Evolutionary conservation across 2,888 invertebrate species (phyloP), one percentile per base, ranked within the genome.

Genomic region (Shargacucullia verbasci): DNA sequence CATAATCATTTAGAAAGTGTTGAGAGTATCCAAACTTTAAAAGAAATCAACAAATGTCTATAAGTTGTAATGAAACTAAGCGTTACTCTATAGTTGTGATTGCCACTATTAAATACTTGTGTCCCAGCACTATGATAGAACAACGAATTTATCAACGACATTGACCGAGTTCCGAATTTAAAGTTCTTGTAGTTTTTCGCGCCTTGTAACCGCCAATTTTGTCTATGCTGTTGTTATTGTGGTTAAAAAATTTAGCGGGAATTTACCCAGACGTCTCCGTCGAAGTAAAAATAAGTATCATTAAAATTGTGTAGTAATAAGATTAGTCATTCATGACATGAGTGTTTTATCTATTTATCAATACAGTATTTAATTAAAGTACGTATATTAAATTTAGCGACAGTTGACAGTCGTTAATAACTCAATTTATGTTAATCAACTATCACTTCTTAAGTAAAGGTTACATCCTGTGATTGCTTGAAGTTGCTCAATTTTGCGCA

Each of bases 81-180:
- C 1, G 29, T 29, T 34, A 34, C 34, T 0, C 40, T 11, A 15
- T 3, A 15, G 6, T 9, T 10, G 14, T 35, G 5, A 14, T n/a
- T 43, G 45, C 29, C 11, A 33, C 14, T 33, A 29, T 11, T 13
- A 8, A 9, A 6, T 13, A 15, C 12, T 4, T 72, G 40, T 75
- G 41, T 10, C 13, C 11, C 9, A 47, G 40, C 65, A 58, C 47
- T 54, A n/a, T 64, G n/a, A 25, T 12, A 43, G 31, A 49, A 29
- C 14, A 52, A 27, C 40, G 15, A 63, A 60, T 55, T 70, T 59
- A 66, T 66, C 54, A 61, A 58, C 43, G 63, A 52, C 73, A 73
- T 66, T 74, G 76, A 70, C 76, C 76, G 46, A 61, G 57, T 70
- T 50, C 35, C 33, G 29, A 66, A 66, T 50, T 43, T 43, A 50